Evolutionary conservation across 1,140 invertebrate genomes (phyloP).

Genomic region (Drosophila seguyi): DNA sequence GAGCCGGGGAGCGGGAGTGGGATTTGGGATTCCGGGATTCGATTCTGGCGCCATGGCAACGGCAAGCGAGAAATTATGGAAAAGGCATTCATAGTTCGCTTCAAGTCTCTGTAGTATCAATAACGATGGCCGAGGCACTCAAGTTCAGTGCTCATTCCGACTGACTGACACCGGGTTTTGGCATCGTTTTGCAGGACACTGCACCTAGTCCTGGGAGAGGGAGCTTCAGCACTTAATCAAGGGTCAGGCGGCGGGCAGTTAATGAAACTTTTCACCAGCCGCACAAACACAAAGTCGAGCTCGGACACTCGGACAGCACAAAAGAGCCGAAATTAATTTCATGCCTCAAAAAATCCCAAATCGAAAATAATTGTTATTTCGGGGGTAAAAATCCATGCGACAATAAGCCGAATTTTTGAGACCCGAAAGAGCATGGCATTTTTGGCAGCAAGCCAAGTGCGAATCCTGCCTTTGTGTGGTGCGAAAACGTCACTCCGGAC

Average conservation of each 20-base stretch:
- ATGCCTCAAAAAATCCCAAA: constrained; percentile 69
- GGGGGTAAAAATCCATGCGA: constrained; percentile 42
- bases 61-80: constrained; percentile 32
- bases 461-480: constrained; percentile 22
- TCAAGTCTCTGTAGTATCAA: constrained; percentile 10
- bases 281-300: constrained; percentile 28
- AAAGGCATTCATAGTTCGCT: constrained; percentile 17
- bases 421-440: constrained; percentile 17
- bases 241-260: constrained; percentile 48
- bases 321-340: constrained; percentile 73
- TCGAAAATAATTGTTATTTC: constrained; percentile 71
- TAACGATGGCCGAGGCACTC: constrained; percentile 14
- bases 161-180: constrained; percentile 18
- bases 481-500: constrained; percentile 27
- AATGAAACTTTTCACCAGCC: constrained; percentile 45
- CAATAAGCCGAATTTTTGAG: constrained; percentile 51
- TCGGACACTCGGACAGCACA: constrained; percentile 15
- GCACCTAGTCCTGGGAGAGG: constrained; percentile 1
- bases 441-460: constrained; percentile 30
- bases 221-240: constrained; percentile 40
- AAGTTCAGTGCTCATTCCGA: constrained; percentile 38
- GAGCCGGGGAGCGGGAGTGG: constrained; percentile 4
- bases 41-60: constrained; percentile 32
- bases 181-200: constrained; percentile 10
- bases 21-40: not conserved